These are phyloP conservation scores for Hippocampus comes DNA, from an alignment of 2,113 vertebrate species.

Conservation along the genomic window DNA sequence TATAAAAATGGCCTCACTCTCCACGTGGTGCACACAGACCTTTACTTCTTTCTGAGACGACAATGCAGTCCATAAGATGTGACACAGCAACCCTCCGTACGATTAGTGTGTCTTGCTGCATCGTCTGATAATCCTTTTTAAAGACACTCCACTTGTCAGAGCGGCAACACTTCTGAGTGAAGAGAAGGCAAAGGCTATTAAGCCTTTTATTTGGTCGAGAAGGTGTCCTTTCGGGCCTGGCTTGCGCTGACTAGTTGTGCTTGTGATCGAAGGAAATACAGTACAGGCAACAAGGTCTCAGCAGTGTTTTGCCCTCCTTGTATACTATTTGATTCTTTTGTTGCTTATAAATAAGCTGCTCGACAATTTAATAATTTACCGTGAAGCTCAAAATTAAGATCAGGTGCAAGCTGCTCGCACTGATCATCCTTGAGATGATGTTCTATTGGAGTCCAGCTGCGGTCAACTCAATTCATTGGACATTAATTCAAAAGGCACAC, in stretches of 20 bases:
- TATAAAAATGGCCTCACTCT: constrained; percentile 46
- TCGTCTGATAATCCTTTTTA: constrained; percentile 63
- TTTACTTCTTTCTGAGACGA: constrained; percentile 22
- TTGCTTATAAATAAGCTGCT: neutral
- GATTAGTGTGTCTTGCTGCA: constrained; percentile 52
- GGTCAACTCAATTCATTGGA: neutral
- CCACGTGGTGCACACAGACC: constrained; percentile 43
- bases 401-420: neutral
- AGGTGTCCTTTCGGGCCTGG: constrained; percentile 6
- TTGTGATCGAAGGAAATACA: constrained; percentile 1
- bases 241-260: constrained; percentile 4
- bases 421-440: neutral
- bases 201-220: constrained; percentile 34
- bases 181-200: constrained; percentile 26
- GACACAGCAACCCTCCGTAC: constrained; percentile 43
- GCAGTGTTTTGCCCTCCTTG: neutral
- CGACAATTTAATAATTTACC: neutral
- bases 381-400: neutral
- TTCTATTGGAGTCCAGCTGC: neutral
- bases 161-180: constrained; percentile 30
- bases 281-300: neutral
- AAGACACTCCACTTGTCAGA: constrained; percentile 62
- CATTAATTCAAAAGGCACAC: neutral
- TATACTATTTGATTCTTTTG: neutral
- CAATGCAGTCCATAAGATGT: constrained; percentile 50